Evolutionary conservation across 2,888 invertebrate species (phyloP), one percentile per base, ranked within the genome.

Genomic region (Rhagonycha lutea): DNA sequence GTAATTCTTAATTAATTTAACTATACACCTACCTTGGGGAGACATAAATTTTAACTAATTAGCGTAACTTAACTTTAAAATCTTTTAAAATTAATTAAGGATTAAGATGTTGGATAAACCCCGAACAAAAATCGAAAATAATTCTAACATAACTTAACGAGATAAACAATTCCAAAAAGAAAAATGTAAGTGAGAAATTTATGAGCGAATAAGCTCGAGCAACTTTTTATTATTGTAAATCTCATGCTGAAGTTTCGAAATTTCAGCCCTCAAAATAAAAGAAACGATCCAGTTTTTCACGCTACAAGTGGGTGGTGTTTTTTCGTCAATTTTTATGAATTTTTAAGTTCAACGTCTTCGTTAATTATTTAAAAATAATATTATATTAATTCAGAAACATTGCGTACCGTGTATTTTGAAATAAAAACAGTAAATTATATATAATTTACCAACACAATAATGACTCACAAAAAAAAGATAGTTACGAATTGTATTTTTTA

Each of bases 1-100:
- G 78, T 79, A 80, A 80, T 79, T 79, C 78, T 78, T 80, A 80
- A 80, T 80, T 80, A 79, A 80, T 80, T 77, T 77, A 76, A 74
- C 79, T 80, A 73, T 74, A 70, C 72, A 78, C 72, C 77, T 74
- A 77, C 79, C 74, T 73, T 26, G 47, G 72, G 72, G 73, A 77
- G 72, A 77, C 76, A 79, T 80, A 80, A 80, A 80, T 80, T 80
- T 77, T 69, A 69, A 28, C 65, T 76, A 79, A 78, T 80, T 80
- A 80, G 70, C 62, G 69, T 74, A 62, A 65, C 68, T 74, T 26
- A 18, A 70, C 69, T 77, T 77, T 71, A 69, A 77, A 76, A 77
- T 77, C 74, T 74, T 61, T 74, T 74, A 71, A 72, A 74, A 70
- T 77, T 77, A 74, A 73, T 76, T 76, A 76, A 70, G 23, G 73